phyloP scores from a whole-genome alignment of 2,888 invertebrate genomes.

The Magallana nippona region DNA sequence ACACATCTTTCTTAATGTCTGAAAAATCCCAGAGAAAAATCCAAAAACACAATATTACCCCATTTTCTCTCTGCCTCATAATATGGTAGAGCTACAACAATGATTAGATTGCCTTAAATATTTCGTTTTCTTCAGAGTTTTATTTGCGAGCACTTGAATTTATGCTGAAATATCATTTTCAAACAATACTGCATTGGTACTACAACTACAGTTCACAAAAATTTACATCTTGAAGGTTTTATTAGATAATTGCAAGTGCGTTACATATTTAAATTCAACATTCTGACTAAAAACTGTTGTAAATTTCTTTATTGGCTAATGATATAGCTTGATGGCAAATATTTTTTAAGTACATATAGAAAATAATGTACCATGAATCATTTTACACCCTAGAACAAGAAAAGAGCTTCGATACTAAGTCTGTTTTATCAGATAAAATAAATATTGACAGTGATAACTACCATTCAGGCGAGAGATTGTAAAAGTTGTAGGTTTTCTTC shows the following conservation, averaged over 20 bases:
- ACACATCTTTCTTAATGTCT: conserved; percentile 1
- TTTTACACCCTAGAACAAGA: conserved; percentile 4
- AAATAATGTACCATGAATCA: conserved; percentile 9
- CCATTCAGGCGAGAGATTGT: conserved; percentile 6
- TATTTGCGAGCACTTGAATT: too few relatives aligned
- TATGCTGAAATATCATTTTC: too few relatives aligned
- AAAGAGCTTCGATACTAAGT: background rate
- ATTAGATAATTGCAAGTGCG: too few relatives aligned
- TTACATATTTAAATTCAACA: too few relatives aligned
- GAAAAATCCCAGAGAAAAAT: background rate
- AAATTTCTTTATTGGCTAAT: background rate
- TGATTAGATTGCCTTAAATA: background rate
- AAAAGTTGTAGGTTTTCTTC: conserved; percentile 23
- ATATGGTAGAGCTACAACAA: background rate
- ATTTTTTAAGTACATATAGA: background rate
- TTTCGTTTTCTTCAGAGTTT: too few relatives aligned
- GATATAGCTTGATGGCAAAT: background rate
- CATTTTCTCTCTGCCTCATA: background rate
- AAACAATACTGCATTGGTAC: too few relatives aligned
- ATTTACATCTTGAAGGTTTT: too few relatives aligned
- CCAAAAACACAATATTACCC: background rate
- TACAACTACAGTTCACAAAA: too few relatives aligned
- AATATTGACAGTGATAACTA: conserved; percentile 31
- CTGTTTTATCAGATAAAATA: conserved; percentile 23
- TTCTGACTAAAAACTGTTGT: too few relatives aligned